Evolutionary conservation across 2,797 vertebrate genomes (phyloP).

Genomic region (Enteromius treurensis): DNA sequence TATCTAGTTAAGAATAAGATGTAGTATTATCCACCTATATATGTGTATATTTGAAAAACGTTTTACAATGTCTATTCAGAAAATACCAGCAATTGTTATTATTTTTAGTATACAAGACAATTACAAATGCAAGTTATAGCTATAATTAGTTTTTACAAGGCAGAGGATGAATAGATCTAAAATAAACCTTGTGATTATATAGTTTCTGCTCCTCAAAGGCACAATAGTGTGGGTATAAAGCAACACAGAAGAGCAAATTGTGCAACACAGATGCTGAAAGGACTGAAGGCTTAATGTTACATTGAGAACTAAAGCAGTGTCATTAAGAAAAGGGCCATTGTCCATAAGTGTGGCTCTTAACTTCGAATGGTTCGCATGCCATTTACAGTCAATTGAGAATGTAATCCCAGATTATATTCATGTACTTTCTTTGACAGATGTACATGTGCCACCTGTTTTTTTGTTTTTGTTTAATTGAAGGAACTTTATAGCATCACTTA

Average conservation of each 20-base stretch:
- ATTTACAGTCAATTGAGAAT: constrained; percentile 34
- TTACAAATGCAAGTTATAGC: constrained; percentile 12
- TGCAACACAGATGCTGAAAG: constrained; percentile 10
- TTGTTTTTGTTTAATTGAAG: background rate
- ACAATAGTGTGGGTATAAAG: constrained; percentile 12
- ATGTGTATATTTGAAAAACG: background rate
- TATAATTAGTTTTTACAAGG: constrained; percentile 40
- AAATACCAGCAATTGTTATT: constrained; percentile 8
- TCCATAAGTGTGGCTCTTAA: constrained; percentile 34
- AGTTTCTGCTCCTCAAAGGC: constrained; percentile 3
- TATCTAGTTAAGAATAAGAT: background rate
- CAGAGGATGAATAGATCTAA: constrained; percentile 15
- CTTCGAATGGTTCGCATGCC: constrained; percentile 32
- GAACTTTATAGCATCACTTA: background rate
- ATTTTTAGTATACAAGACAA: background rate
- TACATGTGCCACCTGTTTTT: constrained; percentile 8
- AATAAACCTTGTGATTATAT: constrained; percentile 49
- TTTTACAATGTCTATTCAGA: background rate
- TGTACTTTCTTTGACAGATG: background rate
- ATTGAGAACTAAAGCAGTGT: constrained; percentile 29
- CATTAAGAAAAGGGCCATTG: constrained; percentile 25
- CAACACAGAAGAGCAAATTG: constrained; percentile 19
- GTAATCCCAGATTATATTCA: constrained; percentile 36
- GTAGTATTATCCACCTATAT: background rate
- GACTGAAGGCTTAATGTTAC: constrained; percentile 40